phyloP scores from a whole-genome alignment of 2,888 invertebrate species.

The Ennomos erosarius region DNA sequence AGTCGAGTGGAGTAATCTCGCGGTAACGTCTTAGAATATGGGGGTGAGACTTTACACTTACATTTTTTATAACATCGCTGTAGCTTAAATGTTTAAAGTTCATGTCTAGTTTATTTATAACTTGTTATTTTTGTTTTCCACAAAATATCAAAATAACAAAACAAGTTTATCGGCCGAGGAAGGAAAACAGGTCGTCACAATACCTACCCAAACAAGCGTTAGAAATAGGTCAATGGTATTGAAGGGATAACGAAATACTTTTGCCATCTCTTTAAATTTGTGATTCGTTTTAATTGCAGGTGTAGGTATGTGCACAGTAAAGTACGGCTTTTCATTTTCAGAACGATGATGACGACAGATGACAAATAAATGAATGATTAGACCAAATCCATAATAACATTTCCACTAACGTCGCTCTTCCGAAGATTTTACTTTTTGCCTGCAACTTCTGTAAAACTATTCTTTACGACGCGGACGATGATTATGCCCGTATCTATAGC shows the following conservation, averaged over 20 bases:
- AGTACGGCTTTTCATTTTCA: too few relatives aligned
- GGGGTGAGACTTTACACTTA: too few relatives aligned
- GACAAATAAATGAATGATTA: too few relatives aligned
- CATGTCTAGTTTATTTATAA: too few relatives aligned
- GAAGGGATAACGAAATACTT: constrained; percentile 20
- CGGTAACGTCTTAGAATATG: too few relatives aligned
- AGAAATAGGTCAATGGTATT: constrained; percentile 32
- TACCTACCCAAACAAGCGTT: constrained; percentile 21
- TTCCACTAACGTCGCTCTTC: background rate
- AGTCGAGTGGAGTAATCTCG: too few relatives aligned
- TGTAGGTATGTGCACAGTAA: background rate
- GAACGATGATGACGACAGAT: too few relatives aligned
- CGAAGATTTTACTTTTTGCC: background rate
- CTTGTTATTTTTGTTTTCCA: constrained; percentile 2
- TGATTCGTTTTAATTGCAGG: background rate
- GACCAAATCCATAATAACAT: too few relatives aligned
- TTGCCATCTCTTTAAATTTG: constrained; percentile 12
- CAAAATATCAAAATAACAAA: constrained; percentile 15
- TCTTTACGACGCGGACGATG: background rate
- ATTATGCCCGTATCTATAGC: constrained; percentile 9
- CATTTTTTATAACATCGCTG: too few relatives aligned
- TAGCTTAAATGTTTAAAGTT: too few relatives aligned
- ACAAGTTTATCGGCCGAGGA: constrained; percentile 24
- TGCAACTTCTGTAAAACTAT: background rate
- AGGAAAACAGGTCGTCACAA: constrained; percentile 14